A percentile compares a stretch with the other conserved stretches of the same genome.
Evolutionary conservation across 1,140 invertebrate genomes (phyloP).

Genomic region (Planococcus citri): DNA sequence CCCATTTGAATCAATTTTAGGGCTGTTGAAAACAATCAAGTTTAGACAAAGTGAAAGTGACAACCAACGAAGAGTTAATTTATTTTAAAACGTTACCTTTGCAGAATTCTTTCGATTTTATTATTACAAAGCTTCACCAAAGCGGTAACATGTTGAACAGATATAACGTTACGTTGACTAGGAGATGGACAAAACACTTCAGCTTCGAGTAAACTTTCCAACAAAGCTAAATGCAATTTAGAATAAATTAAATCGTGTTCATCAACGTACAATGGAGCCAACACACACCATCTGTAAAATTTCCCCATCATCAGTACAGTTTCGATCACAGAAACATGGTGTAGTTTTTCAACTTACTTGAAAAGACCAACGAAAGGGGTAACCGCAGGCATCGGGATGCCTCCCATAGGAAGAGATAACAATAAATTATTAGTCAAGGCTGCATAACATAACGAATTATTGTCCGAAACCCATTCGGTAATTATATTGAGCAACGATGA

Average conservation of each 20-base stretch:
- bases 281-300: slow-evolving; percentile 43
- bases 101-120: slow-evolving; percentile 12
- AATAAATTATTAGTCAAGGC: slow-evolving; percentile 48
- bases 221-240: slow-evolving; percentile 47
- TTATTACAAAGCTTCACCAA: slow-evolving; percentile 21
- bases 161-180: slow-evolving; percentile 35
- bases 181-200: slow-evolving; percentile 1
- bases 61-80: background rate
- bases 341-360: slow-evolving; percentile 30
- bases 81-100: slow-evolving; percentile 9
- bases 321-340: too few species aligned
- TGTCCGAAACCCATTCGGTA: slow-evolving; percentile 50
- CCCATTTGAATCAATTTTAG: background rate
- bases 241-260: slow-evolving; percentile 40
- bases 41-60: too few species aligned
- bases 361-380: slow-evolving; percentile 66
- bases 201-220: slow-evolving; percentile 37
- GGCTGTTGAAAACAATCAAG: background rate
- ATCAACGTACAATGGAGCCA: slow-evolving; percentile 43
- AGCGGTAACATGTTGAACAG: slow-evolving; percentile 33
- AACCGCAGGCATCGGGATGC: slow-evolving; percentile 67
- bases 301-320: slow-evolving; percentile 25
- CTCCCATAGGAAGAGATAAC: slow-evolving; percentile 53
- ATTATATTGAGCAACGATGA: slow-evolving; percentile 32
- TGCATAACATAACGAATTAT: slow-evolving; percentile 53